These are phyloP conservation scores for Oryzias curvinotus DNA, from an alignment of 2,113 vertebrate species.

Conservation along the genomic window DNA sequence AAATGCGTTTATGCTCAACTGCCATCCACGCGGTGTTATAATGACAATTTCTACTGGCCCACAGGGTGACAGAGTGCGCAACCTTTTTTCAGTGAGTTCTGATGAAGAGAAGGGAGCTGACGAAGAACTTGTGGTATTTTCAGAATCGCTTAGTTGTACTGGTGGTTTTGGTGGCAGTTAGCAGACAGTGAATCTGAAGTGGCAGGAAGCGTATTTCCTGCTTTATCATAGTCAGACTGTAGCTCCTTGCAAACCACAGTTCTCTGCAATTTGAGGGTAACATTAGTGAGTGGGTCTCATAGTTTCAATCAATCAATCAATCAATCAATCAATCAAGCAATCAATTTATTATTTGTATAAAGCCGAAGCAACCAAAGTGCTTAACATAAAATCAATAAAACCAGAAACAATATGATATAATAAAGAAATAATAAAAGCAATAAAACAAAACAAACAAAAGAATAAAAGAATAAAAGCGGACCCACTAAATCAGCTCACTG, in stretches of 20 bases:
- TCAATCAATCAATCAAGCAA: too few species aligned
- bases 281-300: constrained; percentile 12
- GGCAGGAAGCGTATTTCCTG: constrained; percentile 52
- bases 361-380: too few species aligned
- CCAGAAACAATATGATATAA: too few species aligned
- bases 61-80: constrained; percentile 25
- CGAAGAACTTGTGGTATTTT: constrained; percentile 4
- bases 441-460: too few species aligned
- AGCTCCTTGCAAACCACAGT: constrained; percentile 14
- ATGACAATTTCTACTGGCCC: constrained; percentile 9
- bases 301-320: not conserved
- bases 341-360: too few species aligned
- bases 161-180: constrained; percentile 16
- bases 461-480: too few species aligned
- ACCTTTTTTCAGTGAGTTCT: constrained; percentile 32
- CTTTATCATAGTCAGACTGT: constrained; percentile 34
- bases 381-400: too few species aligned
- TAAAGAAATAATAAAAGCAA: too few species aligned
- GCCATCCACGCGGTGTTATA: not conserved
- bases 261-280: constrained; percentile 26
- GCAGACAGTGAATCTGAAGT: constrained; percentile 29
- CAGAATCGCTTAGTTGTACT: constrained; percentile 24
- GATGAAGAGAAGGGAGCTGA: constrained; percentile 9
- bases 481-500: too few species aligned
- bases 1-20: constrained; percentile 20